Base-by-base conservation (phyloP, 2,113 vertebrate genomes). In the Reinhardtius hippoglossoides region DNA sequence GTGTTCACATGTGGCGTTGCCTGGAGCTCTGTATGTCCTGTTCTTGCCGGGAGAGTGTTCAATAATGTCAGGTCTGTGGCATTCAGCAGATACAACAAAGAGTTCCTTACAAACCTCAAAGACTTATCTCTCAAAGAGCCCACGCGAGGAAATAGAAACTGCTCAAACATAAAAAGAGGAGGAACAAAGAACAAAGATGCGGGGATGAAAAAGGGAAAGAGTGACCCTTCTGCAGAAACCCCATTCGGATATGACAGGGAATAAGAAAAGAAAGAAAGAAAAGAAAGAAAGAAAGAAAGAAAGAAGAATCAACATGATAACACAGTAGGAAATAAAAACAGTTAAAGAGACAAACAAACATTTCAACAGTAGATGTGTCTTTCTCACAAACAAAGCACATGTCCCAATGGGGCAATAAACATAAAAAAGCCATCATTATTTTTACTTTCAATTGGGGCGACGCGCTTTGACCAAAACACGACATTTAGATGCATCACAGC, bases 31-130 rank as follows among this genome's bases (percentile, higher is more conserved):
- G 44, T 71, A 55, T 81, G 83, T 90, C 76, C 84, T 85, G 75
- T 83, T 80, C 56, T 74, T 50, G 15, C 50, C 69, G 42, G 54
- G 14, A 65, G 69, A 76, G 40, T 66, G 75, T 77, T 89, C 76
- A 83, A 63, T 84, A 80, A 83, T 73, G 76, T 84, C 84, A 71
- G 73, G 67, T 71, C 58, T 20, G 20, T 55, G 52, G 75, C 68
- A 76, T 82, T 91, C 81, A 83, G 81, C 72, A 64, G 62, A 79
- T 66, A 52, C 76, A 77, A 88, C 78, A 87, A 89, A 83, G 74
- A 26, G 24, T 63, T 87, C 72, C 69, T 74, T 56, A 61, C 58
- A 81, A 76, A 72, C 42, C 58, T 79, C 50, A 73, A 74, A 84
- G 69, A 81, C 65, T 31, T 56, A 72, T 70, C 40, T 60, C 42